Evolutionary conservation across 2,888 invertebrate species (phyloP).

Genomic region (Synanthedon myopaeformis): DNA sequence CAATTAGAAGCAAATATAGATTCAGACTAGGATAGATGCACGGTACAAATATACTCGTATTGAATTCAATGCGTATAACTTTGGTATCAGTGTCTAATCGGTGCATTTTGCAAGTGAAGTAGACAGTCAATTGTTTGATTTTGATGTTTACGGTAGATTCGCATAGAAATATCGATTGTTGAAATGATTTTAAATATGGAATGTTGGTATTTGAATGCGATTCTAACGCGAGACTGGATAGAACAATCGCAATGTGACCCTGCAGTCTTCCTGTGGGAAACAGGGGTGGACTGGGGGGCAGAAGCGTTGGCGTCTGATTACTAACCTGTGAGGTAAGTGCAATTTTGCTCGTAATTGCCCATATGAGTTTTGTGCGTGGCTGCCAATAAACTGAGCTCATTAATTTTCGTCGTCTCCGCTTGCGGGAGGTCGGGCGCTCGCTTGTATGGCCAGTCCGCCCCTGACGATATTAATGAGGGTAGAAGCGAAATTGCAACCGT

Average conservation of each 20-base stretch:
- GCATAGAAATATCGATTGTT: constrained; percentile 25
- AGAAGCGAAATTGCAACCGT: constrained; percentile 68
- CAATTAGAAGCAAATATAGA: constrained; percentile 35
- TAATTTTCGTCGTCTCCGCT: constrained; percentile 70
- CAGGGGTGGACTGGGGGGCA: constrained; percentile 68
- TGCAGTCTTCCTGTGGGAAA: constrained; percentile 68
- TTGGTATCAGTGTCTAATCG: constrained; percentile 24
- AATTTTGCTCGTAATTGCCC: constrained; percentile 71
- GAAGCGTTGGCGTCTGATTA: constrained; percentile 65
- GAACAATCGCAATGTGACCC: constrained; percentile 58
- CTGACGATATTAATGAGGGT: constrained; percentile 72
- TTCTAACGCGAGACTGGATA: constrained; percentile 44
- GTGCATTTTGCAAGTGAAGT: constrained; percentile 26
- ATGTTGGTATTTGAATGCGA: constrained; percentile 39
- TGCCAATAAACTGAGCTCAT: constrained; percentile 72
- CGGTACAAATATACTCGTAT: constrained; percentile 27
- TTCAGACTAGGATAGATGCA: constrained; percentile 50
- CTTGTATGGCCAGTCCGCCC: constrained; percentile 72
- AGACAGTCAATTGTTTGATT: constrained; percentile 21
- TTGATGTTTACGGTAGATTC: constrained; percentile 37
- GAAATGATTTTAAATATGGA: not conserved
- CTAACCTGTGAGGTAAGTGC: constrained; percentile 71
- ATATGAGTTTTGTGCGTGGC: constrained; percentile 71
- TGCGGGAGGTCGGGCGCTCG: constrained; percentile 68
- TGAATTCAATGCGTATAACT: constrained; percentile 22